Base-by-base conservation (phyloP, 2,113 vertebrate genomes). In the Suncus etruscus region DNA sequence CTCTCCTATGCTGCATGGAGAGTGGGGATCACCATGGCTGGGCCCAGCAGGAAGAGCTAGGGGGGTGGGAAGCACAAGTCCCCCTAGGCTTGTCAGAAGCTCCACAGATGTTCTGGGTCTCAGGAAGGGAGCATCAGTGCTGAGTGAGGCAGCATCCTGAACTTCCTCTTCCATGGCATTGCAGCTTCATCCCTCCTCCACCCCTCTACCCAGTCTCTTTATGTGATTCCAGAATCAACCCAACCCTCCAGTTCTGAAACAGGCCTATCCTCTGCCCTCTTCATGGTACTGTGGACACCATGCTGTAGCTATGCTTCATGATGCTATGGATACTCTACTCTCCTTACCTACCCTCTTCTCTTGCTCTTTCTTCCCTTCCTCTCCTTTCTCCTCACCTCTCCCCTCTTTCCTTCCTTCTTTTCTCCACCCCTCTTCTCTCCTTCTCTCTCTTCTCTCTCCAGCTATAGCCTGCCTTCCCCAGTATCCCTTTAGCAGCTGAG, bases 31-130 rank as follows among this genome's bases (percentile, higher is more conserved):
- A 39, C 85, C 76, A 82, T 86, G 93, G 91, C 93, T 94, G 90
- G 85, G 25, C 4, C 61, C 95, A 95, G 94, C 92, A 95, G 91
- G 77, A 63, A 92, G 80, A 65, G 79, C 61, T 70, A 72, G 73
- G 79, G 39, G 11, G 45, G 4, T 61, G 31, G 8, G 22, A 39
- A 31, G 20, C 16, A 14, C 31, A 74, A 31, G 29, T 61, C 22
- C 73, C 32, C 65, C 63, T 61, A 29, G 50, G n/a, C 22, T 15
- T 14, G 54, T 66, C 22, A 15, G 78, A 29, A 12, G 29, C 66
- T 70, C 51, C 24, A 45, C 61, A 78, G 16, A 6, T 24, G 11
- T 29, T 69, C 61, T 14, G 10, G 76, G 27, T 32, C 76, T 80
- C 31, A 0, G 32, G 39, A 80, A 81, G 20, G 8, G 10, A 14